These are phyloP conservation scores for Polypterus bichir DNA, from an alignment of 2,113 vertebrate species.

Conservation along the genomic window DNA sequence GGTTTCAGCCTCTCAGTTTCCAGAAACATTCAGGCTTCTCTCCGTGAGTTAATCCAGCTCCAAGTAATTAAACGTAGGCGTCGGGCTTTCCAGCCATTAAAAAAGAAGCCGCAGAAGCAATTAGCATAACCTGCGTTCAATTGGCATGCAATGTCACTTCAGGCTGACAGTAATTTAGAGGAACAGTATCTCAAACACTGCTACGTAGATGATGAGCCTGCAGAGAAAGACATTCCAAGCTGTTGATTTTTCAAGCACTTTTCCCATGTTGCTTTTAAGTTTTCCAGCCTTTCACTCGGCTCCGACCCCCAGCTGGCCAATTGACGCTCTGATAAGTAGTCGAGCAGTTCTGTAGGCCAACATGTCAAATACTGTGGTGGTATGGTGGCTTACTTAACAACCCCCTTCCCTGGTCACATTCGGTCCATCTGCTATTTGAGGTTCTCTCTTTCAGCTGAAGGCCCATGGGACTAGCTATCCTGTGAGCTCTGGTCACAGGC, in stretches of 20 bases:
- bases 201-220: no score
- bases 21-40: conserved; percentile 20
- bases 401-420: no score
- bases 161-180: conserved; percentile 45
- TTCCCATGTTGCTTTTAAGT: background rate
- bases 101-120: conserved; percentile 61
- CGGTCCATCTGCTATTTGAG: no score
- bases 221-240: background rate
- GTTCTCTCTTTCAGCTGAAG: no score
- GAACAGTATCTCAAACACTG: conserved; percentile 37
- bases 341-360: no score
- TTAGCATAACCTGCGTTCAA: conserved; percentile 48
- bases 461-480: no score
- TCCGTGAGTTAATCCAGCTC: conserved; percentile 36
- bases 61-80: conserved; percentile 48
- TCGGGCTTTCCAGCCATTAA: conserved; percentile 44
- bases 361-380: no score
- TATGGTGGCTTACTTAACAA: no score
- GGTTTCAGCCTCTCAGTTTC: background rate
- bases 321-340: no score
- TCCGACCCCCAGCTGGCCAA: no score
- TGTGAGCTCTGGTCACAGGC: no score
- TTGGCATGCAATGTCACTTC: conserved; percentile 38
- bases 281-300: no score
- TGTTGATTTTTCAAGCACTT: background rate